These are phyloP conservation scores for Triplophysa rosa DNA, from an alignment of 2,113 vertebrate species.

Conservation along the genomic window DNA sequence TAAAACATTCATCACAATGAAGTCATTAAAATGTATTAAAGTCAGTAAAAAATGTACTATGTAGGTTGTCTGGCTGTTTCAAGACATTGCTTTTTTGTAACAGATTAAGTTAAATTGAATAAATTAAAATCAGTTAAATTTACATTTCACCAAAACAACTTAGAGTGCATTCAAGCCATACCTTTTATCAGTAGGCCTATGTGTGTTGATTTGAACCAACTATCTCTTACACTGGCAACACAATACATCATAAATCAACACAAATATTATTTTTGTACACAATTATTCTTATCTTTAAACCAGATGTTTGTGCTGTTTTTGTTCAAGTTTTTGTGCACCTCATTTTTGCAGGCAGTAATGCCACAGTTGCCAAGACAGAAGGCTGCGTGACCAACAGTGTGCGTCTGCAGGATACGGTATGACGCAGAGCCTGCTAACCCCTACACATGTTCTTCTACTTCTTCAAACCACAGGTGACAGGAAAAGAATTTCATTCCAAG, in stretches of 20 bases:
- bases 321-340: neutral
- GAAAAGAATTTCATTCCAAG: neutral
- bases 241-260: too few species aligned
- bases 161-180: too few species aligned
- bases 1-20: neutral
- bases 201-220: too few species aligned
- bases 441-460: constrained; percentile 42
- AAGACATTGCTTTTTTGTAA: neutral
- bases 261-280: too few species aligned
- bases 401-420: constrained; percentile 33
- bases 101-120: neutral
- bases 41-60: too few species aligned
- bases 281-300: constrained; percentile 7
- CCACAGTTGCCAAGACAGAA: constrained; percentile 9
- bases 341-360: neutral
- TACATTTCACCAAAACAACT: too few species aligned
- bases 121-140: neutral
- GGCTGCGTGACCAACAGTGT: constrained; percentile 40
- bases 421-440: constrained; percentile 40
- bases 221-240: too few species aligned
- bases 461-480: constrained; percentile 25
- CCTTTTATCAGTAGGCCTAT: too few species aligned
- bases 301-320: constrained; percentile 24
- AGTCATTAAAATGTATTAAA: neutral
- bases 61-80: too few species aligned